Evolutionary conservation across 1,140 invertebrate species (phyloP).

Genomic region (Drosophila nasuta): DNA sequence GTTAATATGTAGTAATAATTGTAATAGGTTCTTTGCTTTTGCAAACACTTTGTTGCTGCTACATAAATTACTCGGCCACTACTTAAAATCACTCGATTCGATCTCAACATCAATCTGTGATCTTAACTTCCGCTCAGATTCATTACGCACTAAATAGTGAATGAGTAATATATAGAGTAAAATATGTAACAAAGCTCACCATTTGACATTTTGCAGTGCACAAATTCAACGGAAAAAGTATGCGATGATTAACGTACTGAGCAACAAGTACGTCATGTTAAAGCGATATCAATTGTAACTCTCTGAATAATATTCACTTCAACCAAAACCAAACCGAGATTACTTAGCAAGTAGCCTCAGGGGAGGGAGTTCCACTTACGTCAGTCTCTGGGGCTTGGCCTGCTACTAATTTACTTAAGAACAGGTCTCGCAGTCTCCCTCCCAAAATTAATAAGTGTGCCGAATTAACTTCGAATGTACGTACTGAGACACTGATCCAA

Average conservation of each 20-base stretch:
- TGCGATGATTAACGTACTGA: neutral
- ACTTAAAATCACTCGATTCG: slow-evolving; percentile 30
- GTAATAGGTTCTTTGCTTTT: slow-evolving; percentile 63
- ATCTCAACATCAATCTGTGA: neutral
- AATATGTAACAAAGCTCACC: slow-evolving; percentile 9
- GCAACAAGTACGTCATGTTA: slow-evolving; percentile 1
- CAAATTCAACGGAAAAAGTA: slow-evolving; percentile 23
- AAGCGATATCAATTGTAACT: neutral
- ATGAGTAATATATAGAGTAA: neutral
- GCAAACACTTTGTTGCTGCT: slow-evolving; percentile 32
- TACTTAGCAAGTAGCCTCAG: neutral
- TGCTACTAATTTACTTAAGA: slow-evolving; percentile 11
- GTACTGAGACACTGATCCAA: slow-evolving; percentile 4
- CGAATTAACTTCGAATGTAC: slow-evolving; percentile 24
- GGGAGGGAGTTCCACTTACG: slow-evolving; percentile 25
- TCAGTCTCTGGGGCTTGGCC: slow-evolving; percentile 19
- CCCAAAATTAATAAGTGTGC: slow-evolving; percentile 47
- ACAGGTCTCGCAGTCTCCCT: slow-evolving; percentile 27
- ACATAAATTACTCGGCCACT: slow-evolving; percentile 50
- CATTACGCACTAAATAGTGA: slow-evolving; percentile 55
- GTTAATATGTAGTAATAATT: slow-evolving; percentile 83
- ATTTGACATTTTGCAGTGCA: slow-evolving; percentile 35
- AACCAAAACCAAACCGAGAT: neutral
- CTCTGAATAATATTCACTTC: neutral
- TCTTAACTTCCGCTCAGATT: slow-evolving; percentile 37